Evolutionary conservation across 2,113 vertebrate species (phyloP).

Genomic region (Coregonus clupeaformis): DNA sequence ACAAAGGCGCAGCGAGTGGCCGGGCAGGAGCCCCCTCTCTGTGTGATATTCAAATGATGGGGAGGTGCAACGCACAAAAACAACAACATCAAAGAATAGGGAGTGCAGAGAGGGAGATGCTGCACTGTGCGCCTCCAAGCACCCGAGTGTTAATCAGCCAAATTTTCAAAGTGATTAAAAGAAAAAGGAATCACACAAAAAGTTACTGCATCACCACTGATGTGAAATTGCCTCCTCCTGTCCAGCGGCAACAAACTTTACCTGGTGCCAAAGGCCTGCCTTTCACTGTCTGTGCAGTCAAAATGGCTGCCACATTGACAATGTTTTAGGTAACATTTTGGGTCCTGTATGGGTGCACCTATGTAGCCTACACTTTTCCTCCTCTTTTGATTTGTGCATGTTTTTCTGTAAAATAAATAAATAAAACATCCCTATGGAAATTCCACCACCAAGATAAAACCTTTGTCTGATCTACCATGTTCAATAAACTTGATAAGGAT

Average conservation of each 20-base stretch:
- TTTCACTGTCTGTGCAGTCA: no score
- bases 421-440: no score
- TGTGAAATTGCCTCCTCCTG: slow-evolving; percentile 7
- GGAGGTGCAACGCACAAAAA: slow-evolving; percentile 71
- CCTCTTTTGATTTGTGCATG: no score
- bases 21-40: slow-evolving; percentile 64
- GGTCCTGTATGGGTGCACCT: no score
- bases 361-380: no score
- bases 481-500: no score
- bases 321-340: no score
- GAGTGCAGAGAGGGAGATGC: slow-evolving; percentile 41
- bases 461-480: no score
- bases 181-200: slow-evolving; percentile 32
- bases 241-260: neutral
- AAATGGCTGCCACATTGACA: no score
- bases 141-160: slow-evolving; percentile 67
- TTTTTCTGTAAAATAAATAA: no score
- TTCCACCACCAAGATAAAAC: no score
- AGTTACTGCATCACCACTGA: slow-evolving; percentile 44
- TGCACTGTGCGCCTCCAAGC: slow-evolving; percentile 55
- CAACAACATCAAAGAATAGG: slow-evolving; percentile 77
- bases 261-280: neutral
- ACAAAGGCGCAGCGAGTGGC: slow-evolving; percentile 77
- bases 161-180: slow-evolving; percentile 67
- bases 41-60: slow-evolving; percentile 80